These are phyloP conservation scores for Aegithalos caudatus DNA, from an alignment of 2,113 vertebrate genomes.

Conservation along the genomic window DNA sequence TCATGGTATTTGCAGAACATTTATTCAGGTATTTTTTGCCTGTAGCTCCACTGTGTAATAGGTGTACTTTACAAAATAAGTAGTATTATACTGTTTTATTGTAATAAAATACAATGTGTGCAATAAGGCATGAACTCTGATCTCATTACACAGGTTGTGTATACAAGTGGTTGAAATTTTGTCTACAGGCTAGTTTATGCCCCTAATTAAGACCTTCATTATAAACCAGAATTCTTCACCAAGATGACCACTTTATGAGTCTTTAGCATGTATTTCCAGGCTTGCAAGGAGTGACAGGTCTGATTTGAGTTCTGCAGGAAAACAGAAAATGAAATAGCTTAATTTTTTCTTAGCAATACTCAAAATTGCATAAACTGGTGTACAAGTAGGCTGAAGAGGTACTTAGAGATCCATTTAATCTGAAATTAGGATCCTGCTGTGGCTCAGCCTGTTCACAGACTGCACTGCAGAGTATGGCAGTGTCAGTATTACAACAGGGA, in stretches of 20 bases:
- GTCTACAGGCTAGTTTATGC: background rate
- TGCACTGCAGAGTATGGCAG: background rate
- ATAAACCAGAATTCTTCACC: background rate
- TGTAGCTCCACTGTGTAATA: no score
- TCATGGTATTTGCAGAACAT: background rate
- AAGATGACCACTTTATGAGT: background rate
- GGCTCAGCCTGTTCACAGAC: background rate
- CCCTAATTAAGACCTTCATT: background rate
- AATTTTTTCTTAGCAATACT: background rate
- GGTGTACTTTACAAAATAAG: background rate
- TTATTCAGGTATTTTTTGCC: background rate
- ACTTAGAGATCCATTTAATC: background rate
- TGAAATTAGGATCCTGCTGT: background rate
- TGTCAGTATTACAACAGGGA: background rate
- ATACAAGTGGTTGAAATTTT: background rate
- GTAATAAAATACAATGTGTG: background rate
- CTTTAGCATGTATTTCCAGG: background rate
- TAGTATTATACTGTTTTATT: background rate
- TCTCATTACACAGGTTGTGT: background rate
- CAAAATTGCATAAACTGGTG: background rate
- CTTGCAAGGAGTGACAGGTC: background rate
- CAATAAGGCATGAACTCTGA: background rate
- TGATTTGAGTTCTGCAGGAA: background rate
- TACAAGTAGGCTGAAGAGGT: background rate
- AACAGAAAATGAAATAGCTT: background rate